Base-by-base conservation (phyloP, 2,797 vertebrate species). In the Mormyrops attenuatus region DNA sequence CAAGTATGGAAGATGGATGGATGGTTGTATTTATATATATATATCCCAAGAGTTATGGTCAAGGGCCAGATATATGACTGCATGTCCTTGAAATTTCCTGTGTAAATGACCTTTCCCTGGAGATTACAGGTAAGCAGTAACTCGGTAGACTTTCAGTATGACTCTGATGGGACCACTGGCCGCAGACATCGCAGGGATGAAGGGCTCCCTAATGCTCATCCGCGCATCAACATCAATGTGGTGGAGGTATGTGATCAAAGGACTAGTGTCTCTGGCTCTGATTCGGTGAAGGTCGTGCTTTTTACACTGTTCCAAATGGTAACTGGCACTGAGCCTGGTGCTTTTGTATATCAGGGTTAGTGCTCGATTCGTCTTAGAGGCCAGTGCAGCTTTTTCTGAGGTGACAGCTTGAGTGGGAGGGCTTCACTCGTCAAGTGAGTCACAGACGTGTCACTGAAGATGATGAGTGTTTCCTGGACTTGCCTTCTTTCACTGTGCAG, bases 301-400 rank as follows among this genome's bases (percentile, higher is more conserved):
- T 20, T 53, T 41, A 38, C 53, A 13, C 22, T 5, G 30, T 41
- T 38, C 52, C 52, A n/a, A 30, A 57, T 3, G 20, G 53, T 41
- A 30, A 30, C 26, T 30, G 85, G 6, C 82, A 26, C 9, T 15
- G 53, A 13, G 52, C 85, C 85, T n/a, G 53, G 26, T 38, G 26
- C 52, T 34, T 55, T 60, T 53, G 13, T 57, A 38, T 26, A 20
- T 57, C 85, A 47, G 30, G 52, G 20, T 69, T 50, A 22, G n/a
- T 44, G 52, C 84, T 69, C 66, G n/a, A 86, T 87, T 87, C 9
- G 8, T 87, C 8, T 89, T 26, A 47, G 60, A 77, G 47, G 85
- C 49, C 34, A 2, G 17, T 5, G n/a, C 50, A 7, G 11, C 57
- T 38, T 69, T 47, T 5, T 63, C n/a, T 22, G 30, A 86, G 13